Evolutionary conservation across 2,797 vertebrate species (phyloP).

Genomic region (Tolypeutes matacus): DNA sequence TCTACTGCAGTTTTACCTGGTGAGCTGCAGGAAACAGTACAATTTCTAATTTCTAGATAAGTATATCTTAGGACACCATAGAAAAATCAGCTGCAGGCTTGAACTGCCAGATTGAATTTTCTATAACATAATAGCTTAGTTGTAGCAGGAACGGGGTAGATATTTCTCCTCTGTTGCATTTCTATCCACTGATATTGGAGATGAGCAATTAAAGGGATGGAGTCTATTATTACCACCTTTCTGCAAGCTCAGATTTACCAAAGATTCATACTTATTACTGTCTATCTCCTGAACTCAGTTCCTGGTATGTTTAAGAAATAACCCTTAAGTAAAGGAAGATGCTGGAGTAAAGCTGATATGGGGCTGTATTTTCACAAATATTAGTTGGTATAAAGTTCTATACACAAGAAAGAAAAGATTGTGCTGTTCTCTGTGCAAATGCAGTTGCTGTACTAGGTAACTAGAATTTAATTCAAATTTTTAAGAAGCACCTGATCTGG

Average conservation of each 20-base stretch:
- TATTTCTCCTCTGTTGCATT: conserved; percentile 69
- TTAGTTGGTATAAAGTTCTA: not conserved
- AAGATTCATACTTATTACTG: conserved; percentile 29
- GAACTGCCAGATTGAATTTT: conserved; percentile 66
- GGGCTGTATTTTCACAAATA: not conserved
- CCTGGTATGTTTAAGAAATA: conserved; percentile 41
- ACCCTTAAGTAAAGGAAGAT: not conserved
- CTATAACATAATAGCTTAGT: conserved; percentile 73
- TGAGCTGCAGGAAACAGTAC: conserved; percentile 60
- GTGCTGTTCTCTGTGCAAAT: conserved; percentile 1
- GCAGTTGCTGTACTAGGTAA: not conserved
- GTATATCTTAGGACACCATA: conserved; percentile 73
- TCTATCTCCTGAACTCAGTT: conserved; percentile 39
- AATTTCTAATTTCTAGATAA: conserved; percentile 84
- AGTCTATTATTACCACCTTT: conserved; percentile 63
- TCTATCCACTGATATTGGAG: conserved; percentile 48
- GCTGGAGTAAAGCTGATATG: not conserved
- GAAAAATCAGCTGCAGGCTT: conserved; percentile 72
- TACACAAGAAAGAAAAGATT: conserved; percentile 5
- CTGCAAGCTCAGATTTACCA: conserved; percentile 58
- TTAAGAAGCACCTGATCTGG: not conserved
- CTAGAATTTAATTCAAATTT: conserved; percentile 9
- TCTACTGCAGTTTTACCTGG: conserved; percentile 78
- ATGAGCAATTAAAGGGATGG: conserved; percentile 60
- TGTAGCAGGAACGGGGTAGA: conserved; percentile 42